Evolutionary conservation across 2,113 vertebrate species (phyloP), one percentile per base, ranked within the genome.

Genomic region (Ondatra zibethicus): DNA sequence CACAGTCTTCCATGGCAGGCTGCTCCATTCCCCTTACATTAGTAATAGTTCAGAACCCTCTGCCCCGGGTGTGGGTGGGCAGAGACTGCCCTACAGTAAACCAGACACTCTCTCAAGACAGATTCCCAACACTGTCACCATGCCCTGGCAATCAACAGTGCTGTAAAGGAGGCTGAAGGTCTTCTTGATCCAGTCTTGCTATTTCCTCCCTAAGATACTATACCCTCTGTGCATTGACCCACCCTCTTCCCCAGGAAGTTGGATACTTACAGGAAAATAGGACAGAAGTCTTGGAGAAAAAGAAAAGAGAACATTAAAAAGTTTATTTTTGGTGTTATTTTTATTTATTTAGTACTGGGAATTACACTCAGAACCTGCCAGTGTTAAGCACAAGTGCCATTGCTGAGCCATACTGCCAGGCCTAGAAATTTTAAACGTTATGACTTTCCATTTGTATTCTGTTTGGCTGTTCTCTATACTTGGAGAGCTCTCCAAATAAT

Each of bases 401-500:
- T 4, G 36, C n/a, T 77, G 29, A 93, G 63, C 63, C 2, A 45
- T 4, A 29, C 13, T 7, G 4, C 29, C 45, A 76, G 19, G 36
- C 70, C 21, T 31, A n/a, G 27, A 89, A 87, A 73, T 42, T 58
- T 94, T 72, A 66, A 95, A 50, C 45, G 5, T 72, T 63, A 58
- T 3, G 95, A 45, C 3, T 16, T 86, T 58, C 72, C 50, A 63
- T 42, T 96, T 93, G 70, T 76, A 84, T 76, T 88, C 55, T 52
- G 27, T 7, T 65, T 91, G 85, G 39, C 47, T 73, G 80, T 61
- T 61, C 27, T 88, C 11, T 88, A 42, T 63, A 78, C 39, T 78
- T 91, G 23, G 85, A 93, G 81, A 96, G 27, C 80, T 82, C 55
- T 88, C 31, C 39, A 96, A 91, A 93, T 93, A 89, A 91, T 92